A percentile compares a stretch with the other conserved stretches of the same genome.
phyloP scores from a whole-genome alignment of 64 coral and sea anemone species.

The Actinia tenebrosa region DNA sequence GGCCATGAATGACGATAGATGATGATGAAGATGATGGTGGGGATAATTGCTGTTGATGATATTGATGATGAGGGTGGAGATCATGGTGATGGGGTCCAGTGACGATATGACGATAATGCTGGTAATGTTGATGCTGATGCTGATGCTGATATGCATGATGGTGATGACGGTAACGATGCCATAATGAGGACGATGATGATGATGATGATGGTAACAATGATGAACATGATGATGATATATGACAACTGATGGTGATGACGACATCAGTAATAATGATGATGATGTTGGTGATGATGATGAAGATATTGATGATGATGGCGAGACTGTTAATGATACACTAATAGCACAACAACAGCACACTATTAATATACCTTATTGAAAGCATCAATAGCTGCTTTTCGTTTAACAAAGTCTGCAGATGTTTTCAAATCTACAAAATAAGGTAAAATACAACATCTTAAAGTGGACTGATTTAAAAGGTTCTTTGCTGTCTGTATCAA shows the following conservation, averaged over 20 bases:
- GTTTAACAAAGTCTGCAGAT: conserved; percentile 62
- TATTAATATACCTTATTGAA: conserved; percentile 69
- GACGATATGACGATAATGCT: no score
- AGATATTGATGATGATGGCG: neutral
- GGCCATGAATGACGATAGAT: no score
- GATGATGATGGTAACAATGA: no score
- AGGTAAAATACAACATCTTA: neutral
- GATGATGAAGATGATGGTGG: no score
- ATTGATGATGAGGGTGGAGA: no score
- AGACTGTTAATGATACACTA: neutral
- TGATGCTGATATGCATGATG: neutral
- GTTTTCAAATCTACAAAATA: conserved; percentile 52
- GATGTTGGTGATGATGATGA: no score
- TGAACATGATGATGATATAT: no score
- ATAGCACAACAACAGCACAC: neutral
- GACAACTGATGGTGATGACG: no score
- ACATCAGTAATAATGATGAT: no score
- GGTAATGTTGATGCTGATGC: no score
- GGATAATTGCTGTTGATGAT: no score
- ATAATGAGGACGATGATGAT: neutral
- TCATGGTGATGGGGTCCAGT: no score
- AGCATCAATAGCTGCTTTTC: conserved; percentile 61
- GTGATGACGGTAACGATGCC: neutral
- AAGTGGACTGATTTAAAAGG: neutral
- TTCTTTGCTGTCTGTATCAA: neutral